phyloP scores from a whole-genome alignment of 64 coral and sea anemone species.

The Dendrophyllia cribrosa region DNA sequence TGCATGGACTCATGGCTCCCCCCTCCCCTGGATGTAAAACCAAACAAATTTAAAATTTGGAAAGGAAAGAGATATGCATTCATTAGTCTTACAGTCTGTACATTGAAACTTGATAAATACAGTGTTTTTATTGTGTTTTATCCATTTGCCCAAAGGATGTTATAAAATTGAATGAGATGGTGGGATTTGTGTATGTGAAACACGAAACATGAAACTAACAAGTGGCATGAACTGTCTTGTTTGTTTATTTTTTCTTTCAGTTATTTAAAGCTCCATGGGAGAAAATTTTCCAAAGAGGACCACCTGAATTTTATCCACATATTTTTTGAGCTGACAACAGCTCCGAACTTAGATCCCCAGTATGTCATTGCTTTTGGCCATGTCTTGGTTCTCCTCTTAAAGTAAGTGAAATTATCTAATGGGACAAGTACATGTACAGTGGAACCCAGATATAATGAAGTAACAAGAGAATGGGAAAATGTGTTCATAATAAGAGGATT shows the following conservation, averaged over 20 bases:
- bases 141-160: too few relatives aligned
- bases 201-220: not conserved
- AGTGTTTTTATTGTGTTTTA: too few relatives aligned
- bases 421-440: not conserved
- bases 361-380: constrained; percentile 92
- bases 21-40: too few relatives aligned
- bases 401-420: constrained; percentile 74
- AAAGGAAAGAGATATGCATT: too few relatives aligned
- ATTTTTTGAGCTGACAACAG: constrained; percentile 84
- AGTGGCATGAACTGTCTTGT: not conserved
- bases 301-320: constrained; percentile 94
- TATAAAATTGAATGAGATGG: too few relatives aligned
- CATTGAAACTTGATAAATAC: too few relatives aligned
- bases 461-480: too few relatives aligned
- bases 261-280: constrained; percentile 94
- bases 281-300: constrained; percentile 96
- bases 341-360: constrained; percentile 88
- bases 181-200: too few relatives aligned
- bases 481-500: not conserved
- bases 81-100: too few relatives aligned
- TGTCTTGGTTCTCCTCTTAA: constrained; percentile 79
- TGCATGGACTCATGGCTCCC: too few relatives aligned
- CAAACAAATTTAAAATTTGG: too few relatives aligned
- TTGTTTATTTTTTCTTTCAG: constrained; percentile 54
- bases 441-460: too few relatives aligned